These are phyloP conservation scores for Lasiommata megera DNA, from an alignment of 2,888 invertebrate species.

Conservation along the genomic window DNA sequence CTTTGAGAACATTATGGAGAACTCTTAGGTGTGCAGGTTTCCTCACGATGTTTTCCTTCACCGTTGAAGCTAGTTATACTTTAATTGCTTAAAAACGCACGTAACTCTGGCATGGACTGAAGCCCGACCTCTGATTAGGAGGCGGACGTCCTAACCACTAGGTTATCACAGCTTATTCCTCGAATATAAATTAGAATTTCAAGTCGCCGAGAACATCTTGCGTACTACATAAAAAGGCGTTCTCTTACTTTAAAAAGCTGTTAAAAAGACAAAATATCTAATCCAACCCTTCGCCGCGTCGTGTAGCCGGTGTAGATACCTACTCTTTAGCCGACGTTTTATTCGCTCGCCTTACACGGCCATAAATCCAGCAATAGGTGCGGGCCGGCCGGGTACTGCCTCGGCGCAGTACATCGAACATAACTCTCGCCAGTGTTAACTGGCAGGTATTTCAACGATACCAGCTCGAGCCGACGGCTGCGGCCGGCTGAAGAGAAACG, in stretches of 20 bases:
- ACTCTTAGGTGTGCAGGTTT: too few species aligned
- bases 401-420: conserved; percentile 26
- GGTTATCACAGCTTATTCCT: too few species aligned
- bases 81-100: too few species aligned
- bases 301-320: conserved; percentile 3
- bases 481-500: conserved; percentile 11
- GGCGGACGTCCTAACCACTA: too few species aligned
- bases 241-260: conserved; percentile 1
- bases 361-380: conserved; percentile 36
- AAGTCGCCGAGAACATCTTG: too few species aligned
- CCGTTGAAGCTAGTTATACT: too few species aligned
- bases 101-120: too few species aligned
- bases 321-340: conserved; percentile 24
- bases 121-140: too few species aligned
- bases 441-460: conserved; percentile 35
- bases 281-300: conserved; percentile 12
- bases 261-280: conserved; percentile 11
- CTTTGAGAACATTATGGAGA: too few species aligned
- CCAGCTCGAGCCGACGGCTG: conserved; percentile 12
- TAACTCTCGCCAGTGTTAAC: conserved; percentile 42
- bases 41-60: too few species aligned
- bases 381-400: conserved; percentile 11
- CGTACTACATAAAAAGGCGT: background rate
- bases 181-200: too few species aligned
- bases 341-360: conserved; percentile 23